A percentile compares a stretch with the other conserved stretches of the same genome.
phyloP scores from a whole-genome alignment of 92 coral and sea anemone genomes.

The Porites evermanni region DNA sequence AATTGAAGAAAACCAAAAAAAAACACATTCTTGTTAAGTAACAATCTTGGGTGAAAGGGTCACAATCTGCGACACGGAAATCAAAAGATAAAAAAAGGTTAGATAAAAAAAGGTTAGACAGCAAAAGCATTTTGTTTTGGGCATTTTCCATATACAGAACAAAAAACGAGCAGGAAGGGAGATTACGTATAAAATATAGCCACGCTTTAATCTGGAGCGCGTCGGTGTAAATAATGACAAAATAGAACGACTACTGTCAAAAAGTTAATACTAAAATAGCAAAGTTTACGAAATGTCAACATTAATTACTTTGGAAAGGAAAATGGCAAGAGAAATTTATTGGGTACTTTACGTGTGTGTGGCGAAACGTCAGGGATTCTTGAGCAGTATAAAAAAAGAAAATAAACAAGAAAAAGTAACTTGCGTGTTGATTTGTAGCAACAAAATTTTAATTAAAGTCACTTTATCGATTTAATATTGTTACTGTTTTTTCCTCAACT shows the following conservation, averaged over 20 bases:
- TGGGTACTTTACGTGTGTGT: not conserved
- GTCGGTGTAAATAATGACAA: not conserved
- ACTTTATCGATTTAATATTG: not conserved
- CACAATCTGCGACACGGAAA: not conserved
- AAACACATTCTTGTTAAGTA: not conserved
- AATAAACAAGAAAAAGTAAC: not conserved
- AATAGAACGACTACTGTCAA: not conserved
- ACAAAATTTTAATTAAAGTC: not conserved
- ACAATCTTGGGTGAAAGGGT: not conserved
- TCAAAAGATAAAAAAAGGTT: not conserved
- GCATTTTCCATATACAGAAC: not conserved
- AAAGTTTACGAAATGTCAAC: constrained; percentile 5
- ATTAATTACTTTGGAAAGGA: constrained; percentile 6
- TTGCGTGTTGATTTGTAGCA: not conserved
- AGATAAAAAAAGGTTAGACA: not conserved
- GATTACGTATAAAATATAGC: not conserved
- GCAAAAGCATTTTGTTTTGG: not conserved
- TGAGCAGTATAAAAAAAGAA: not conserved
- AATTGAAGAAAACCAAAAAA: too few relatives aligned
- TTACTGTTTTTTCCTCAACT: not conserved
- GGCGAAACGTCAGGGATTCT: not conserved
- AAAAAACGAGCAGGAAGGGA: not conserved
- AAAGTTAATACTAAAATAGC: not conserved
- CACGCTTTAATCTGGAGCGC: not conserved
- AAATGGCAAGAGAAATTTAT: not conserved